Evolutionary conservation across 2,888 invertebrate genomes (phyloP), one percentile per base, ranked within the genome.

Genomic region (Hirtodrosophila histrioides): DNA sequence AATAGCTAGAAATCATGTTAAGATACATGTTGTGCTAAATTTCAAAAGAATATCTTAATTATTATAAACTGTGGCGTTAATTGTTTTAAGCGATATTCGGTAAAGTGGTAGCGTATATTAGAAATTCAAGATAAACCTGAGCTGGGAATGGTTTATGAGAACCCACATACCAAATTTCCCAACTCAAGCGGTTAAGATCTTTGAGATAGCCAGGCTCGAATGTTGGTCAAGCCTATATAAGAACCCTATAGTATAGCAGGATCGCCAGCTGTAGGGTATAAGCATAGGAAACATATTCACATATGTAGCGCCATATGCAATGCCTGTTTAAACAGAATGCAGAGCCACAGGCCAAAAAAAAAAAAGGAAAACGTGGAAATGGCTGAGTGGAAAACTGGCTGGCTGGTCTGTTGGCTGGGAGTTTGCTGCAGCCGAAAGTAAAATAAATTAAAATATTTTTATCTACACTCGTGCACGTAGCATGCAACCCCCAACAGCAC

Each of bases 401-500:
- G 48, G 12, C 36, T 6, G 27, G 11, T n/a, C 12, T 37, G 37
- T 44, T 35, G 57, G 53, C 57, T 54, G 31, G n/a, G 46, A 35
- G 60, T 45, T 61, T 27, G 63, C 70, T 86, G 81, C 87, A 81
- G 84, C 60, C 75, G 67, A 80, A 87, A 84, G 82, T 87, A 87
- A 82, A 82, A 82, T 82, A 82, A 82, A 82, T 82, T 82, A 82
- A 82, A 82, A 87, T 82, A 82, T 82, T 82, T 82, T 82, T 82
- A 82, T 82, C 82, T 82, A 87, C 87, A 82, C 87, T 82, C 82
- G 66, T 81, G 82, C 82, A 82, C 86, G 81, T 86, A 74, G 80
- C 74, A 75, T 77, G 86, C 87, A 86, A 58, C 73, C 68, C 58
- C 43, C 57, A 57, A 37, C 46, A 36, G 29, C 63, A 40, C 17